These are phyloP conservation scores for Dinomys branickii DNA, from an alignment of 2,113 vertebrate species.

Conservation along the genomic window DNA sequence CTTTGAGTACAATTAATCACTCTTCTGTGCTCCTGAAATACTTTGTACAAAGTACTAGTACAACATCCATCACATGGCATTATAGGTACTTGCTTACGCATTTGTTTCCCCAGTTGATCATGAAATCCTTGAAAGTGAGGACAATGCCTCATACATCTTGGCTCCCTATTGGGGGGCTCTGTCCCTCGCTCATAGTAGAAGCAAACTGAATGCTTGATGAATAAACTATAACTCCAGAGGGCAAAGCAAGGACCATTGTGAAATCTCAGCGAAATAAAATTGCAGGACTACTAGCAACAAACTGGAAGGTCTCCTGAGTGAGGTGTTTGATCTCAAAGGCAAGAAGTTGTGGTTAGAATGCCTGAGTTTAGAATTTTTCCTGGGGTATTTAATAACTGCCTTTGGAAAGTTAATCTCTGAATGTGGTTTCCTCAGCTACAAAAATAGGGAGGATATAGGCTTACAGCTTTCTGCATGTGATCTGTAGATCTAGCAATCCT, in stretches of 20 bases:
- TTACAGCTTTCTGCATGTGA: background rate
- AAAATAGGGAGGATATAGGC: background rate
- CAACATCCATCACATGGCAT: background rate
- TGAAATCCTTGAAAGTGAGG: constrained; percentile 62
- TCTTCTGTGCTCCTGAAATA: constrained; percentile 51
- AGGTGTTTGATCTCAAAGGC: background rate
- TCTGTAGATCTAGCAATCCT: background rate
- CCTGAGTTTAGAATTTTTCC: background rate
- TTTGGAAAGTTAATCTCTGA: background rate
- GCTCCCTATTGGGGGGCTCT: background rate
- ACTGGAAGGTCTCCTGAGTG: background rate
- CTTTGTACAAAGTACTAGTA: background rate
- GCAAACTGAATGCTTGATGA: constrained; percentile 7
- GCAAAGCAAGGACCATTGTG: constrained; percentile 18
- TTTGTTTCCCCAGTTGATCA: background rate
- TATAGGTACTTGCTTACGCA: background rate
- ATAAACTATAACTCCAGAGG: constrained; percentile 12
- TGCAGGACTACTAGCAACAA: background rate
- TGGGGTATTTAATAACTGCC: background rate
- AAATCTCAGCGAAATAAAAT: background rate
- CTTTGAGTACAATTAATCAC: constrained; percentile 57
- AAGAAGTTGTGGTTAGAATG: background rate
- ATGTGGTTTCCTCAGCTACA: background rate
- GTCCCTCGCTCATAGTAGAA: background rate
- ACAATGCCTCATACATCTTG: background rate